phyloP scores from a whole-genome alignment of 2,888 invertebrate genomes.

The Gari tellinella region DNA sequence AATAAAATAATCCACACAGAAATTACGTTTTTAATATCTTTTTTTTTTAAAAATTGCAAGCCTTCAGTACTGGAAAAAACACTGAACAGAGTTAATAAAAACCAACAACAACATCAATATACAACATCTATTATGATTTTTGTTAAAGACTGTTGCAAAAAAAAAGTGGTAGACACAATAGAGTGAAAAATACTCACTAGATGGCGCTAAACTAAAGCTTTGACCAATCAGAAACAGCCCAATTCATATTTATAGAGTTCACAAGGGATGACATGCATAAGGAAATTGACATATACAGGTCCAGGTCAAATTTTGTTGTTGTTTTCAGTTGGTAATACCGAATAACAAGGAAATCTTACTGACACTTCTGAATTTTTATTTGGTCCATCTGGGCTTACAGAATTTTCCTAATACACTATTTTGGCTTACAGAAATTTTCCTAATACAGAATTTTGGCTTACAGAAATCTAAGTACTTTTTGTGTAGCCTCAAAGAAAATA shows the following conservation, averaged over 20 bases:
- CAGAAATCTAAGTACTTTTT: no score
- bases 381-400: slow-evolving; percentile 29
- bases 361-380: slow-evolving; percentile 18
- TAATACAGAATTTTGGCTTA: no score
- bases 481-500: slow-evolving; percentile 8
- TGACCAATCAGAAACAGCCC: slow-evolving; percentile 33
- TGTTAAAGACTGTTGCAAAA: slow-evolving; percentile 23
- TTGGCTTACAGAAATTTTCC: no score
- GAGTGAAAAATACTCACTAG: slow-evolving; percentile 32
- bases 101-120: slow-evolving; percentile 32
- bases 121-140: slow-evolving; percentile 25
- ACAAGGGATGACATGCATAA: slow-evolving; percentile 37
- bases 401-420: no score
- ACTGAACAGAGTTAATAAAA: background rate
- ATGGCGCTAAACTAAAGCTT: slow-evolving; percentile 30
- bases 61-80: background rate
- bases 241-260: slow-evolving; percentile 19
- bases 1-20: background rate
- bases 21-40: no score
- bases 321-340: no score
- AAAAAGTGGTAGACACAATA: slow-evolving; percentile 51
- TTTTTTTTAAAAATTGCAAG: no score
- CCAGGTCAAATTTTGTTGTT: slow-evolving; percentile 8
- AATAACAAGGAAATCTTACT: no score
- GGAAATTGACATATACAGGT: slow-evolving; percentile 8